Base-by-base conservation (phyloP, 2,797 vertebrate genomes). In the Miichthys miiuy region DNA sequence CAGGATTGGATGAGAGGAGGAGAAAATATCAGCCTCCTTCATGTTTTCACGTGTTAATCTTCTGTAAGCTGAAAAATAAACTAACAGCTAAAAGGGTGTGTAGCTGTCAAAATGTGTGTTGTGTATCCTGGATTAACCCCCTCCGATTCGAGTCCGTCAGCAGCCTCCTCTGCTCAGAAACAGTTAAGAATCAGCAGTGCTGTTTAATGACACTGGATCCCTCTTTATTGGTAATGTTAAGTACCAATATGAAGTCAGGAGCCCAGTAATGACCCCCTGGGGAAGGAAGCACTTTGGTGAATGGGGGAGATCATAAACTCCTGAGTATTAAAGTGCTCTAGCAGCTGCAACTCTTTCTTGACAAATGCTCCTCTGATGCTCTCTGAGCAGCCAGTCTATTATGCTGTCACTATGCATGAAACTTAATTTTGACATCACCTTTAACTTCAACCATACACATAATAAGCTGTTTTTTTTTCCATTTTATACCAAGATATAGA, bases 161-260 rank as follows among this genome's bases (percentile, higher is more conserved):
- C 80, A 76, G 72, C 77, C 68, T 66, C 80, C 54, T 79, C 75
- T 44, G 63, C 72, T 88, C 82, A 81, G 75, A 68, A 81, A 84
- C 80, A 56, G 81, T 86, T 68, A 80, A 68, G 86, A 82, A 88
- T 85, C 42, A 17, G 82, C 75, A 69, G 77, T 73, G 86, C 86
- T 68, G 84, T 92, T 93, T 92, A 90, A 88, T 90, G 91, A 91
- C 87, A 92, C 90, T 80, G 86, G 86, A 89, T 82, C 84, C 81
- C 68, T 56, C 83, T 94, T 94, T 93, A 95, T 92, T 91, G 91
- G 76, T 87, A 55, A 89, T 91, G 94, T 92, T 91, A 88, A 94
- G 92, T 38, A 80, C 89, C 83, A 80, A 92, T 93, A 93, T 93
- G 88, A 94, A 95, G 92, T 89, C 82, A 72, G 90, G 89, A 83